Percentiles rank a stretch among this genome's conserved stretches.
phyloP scores from a whole-genome alignment of 2,888 invertebrate genomes.

The Chaetogeoica ovagalla region DNA sequence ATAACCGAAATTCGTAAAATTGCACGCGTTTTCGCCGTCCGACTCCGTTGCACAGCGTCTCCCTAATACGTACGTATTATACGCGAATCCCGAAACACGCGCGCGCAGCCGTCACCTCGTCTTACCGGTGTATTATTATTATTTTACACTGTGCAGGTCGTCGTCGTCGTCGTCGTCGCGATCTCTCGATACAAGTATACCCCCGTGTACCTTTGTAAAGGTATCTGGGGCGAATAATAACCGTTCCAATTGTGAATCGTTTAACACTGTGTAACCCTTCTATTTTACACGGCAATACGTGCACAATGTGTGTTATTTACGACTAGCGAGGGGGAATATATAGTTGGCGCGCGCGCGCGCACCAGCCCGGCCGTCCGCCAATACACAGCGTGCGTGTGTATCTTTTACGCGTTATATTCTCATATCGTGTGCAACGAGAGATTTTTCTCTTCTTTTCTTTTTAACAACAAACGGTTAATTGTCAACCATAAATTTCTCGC shows the following conservation, averaged over 20 bases:
- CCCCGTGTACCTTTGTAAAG: background rate
- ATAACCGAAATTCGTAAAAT: slow-evolving; percentile 3
- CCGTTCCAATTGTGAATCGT: slow-evolving; percentile 53
- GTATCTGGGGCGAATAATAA: slow-evolving; percentile 48
- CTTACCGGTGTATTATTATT: too few relatives aligned
- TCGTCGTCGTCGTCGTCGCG: background rate
- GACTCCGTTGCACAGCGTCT: too few relatives aligned
- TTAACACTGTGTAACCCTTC: slow-evolving; percentile 52
- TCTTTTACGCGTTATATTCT: slow-evolving; percentile 49
- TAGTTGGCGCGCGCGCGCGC: background rate
- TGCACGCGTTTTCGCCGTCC: background rate
- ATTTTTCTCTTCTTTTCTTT: slow-evolving; percentile 38
- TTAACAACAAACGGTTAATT: slow-evolving; percentile 53
- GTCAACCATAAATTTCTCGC: slow-evolving; percentile 52
- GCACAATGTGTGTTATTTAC: slow-evolving; percentile 28
- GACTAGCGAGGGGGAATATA: slow-evolving; percentile 17
- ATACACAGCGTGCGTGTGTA: slow-evolving; percentile 18
- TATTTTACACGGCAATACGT: slow-evolving; percentile 46
- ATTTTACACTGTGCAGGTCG: too few relatives aligned
- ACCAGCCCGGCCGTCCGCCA: too few relatives aligned
- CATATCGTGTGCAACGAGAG: slow-evolving; percentile 15
- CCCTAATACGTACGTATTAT: too few relatives aligned
- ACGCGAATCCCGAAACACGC: background rate
- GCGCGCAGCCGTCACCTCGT: background rate
- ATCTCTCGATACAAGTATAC: background rate